Conservation (phyloP, 2,888 invertebrate genomes). For the Drosophila nr. fundita region DNA sequence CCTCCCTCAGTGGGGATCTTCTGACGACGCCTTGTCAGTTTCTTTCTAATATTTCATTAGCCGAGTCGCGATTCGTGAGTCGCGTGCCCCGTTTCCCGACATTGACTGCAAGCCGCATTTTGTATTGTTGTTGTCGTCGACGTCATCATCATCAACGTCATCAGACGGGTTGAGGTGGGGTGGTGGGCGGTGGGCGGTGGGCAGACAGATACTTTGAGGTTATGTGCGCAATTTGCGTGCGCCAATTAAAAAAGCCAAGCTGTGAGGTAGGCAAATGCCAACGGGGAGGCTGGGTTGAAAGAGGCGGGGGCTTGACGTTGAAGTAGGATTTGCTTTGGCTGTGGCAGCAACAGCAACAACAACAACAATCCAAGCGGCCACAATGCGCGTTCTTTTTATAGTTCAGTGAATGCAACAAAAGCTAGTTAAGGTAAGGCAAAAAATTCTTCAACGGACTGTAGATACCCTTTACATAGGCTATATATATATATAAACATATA, state of each 20-base stretch:
- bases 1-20: constrained; percentile 41
- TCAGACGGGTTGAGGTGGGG: neutral
- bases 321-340: neutral
- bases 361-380: constrained; percentile 37
- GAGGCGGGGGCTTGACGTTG: neutral
- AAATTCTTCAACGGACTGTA: constrained; percentile 9
- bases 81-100: constrained; percentile 42
- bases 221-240: constrained; percentile 75
- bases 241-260: constrained; percentile 66
- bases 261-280: neutral
- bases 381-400: constrained; percentile 51
- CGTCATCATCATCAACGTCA: constrained; percentile 38
- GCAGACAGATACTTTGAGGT: constrained; percentile 61
- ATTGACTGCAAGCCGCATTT: constrained; percentile 12
- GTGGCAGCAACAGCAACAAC: neutral
- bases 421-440: constrained; percentile 15
- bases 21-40: constrained; percentile 67
- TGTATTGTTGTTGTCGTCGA: neutral
- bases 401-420: constrained; percentile 48
- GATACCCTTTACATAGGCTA: constrained; percentile 17
- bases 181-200: neutral
- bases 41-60: constrained; percentile 75
- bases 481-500: neutral
- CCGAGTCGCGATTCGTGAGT: constrained; percentile 60
- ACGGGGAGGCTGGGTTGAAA: neutral